Percentiles rank a stretch among this genome's conserved stretches.
Evolutionary conservation across 2,113 vertebrate species (phyloP).

Genomic region (Otocyon megalotis): DNA sequence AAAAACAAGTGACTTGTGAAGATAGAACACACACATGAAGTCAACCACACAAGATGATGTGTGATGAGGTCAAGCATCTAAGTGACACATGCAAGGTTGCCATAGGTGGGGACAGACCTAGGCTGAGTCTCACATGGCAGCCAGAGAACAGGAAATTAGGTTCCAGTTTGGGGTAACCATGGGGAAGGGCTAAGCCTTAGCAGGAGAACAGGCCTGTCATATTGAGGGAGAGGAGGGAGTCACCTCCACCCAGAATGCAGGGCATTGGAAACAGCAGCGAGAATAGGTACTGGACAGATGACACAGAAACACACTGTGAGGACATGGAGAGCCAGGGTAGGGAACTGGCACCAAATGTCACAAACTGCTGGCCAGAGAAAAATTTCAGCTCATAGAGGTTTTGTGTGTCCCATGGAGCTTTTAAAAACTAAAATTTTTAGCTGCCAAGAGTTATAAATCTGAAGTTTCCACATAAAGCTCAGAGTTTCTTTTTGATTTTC

Average conservation of each 20-base stretch:
- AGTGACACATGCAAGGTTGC: background rate
- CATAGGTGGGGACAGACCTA: background rate
- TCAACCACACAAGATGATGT: background rate
- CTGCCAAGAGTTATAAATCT: background rate
- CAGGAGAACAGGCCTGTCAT: background rate
- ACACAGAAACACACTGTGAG: background rate
- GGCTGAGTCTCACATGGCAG: background rate
- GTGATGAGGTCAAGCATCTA: background rate
- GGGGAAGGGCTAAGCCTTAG: background rate
- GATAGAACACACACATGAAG: background rate
- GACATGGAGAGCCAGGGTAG: background rate
- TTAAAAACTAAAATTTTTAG: slow-evolving; percentile 1
- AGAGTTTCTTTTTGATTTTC: background rate
- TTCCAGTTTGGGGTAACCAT: background rate
- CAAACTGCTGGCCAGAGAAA: background rate
- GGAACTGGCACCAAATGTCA: background rate
- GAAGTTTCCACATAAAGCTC: background rate
- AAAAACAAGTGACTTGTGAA: background rate
- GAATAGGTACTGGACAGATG: background rate
- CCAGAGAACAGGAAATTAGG: background rate
- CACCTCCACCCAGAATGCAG: background rate
- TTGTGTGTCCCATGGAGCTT: rapidly evolving
- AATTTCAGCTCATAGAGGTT: background rate
- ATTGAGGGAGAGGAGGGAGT: background rate
- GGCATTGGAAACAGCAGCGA: background rate